These are phyloP conservation scores for Sebastes hopkinsi DNA, from an alignment of 2,797 vertebrate genomes.

Conservation along the genomic window DNA sequence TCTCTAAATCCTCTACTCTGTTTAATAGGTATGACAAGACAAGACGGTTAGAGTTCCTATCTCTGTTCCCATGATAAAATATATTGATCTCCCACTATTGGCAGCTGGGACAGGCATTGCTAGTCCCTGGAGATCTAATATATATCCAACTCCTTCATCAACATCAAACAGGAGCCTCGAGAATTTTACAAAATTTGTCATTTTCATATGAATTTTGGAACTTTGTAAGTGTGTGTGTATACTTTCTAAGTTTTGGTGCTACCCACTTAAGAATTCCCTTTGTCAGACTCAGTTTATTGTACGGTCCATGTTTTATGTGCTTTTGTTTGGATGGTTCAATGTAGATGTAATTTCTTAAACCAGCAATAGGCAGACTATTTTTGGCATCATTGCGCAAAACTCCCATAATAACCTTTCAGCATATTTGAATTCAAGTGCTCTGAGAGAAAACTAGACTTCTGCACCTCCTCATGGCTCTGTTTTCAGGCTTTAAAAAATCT, in stretches of 20 bases:
- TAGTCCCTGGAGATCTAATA: neutral
- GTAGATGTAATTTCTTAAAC: neutral
- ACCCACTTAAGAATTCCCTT: neutral
- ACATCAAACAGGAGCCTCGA: neutral
- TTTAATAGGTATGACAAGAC: neutral
- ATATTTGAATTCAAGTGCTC: no score
- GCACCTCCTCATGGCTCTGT: no score
- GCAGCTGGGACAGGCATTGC: neutral
- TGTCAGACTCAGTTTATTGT: neutral
- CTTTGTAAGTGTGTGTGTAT: neutral
- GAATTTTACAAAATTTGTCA: neutral
- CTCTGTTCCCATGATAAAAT: neutral
- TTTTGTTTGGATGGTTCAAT: neutral
- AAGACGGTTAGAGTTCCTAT: neutral
- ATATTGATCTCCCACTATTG: neutral
- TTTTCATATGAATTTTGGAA: neutral
- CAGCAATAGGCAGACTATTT: accelerated
- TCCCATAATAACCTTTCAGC: no score
- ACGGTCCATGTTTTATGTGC: neutral
- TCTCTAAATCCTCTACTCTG: neutral
- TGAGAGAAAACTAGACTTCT: no score
- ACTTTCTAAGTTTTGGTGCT: neutral
- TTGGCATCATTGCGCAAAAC: no score
- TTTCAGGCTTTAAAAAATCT: no score
- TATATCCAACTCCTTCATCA: neutral